Conservation (phyloP, 2,797 vertebrate genomes). For the Hippopotamyrus pictus region DNA sequence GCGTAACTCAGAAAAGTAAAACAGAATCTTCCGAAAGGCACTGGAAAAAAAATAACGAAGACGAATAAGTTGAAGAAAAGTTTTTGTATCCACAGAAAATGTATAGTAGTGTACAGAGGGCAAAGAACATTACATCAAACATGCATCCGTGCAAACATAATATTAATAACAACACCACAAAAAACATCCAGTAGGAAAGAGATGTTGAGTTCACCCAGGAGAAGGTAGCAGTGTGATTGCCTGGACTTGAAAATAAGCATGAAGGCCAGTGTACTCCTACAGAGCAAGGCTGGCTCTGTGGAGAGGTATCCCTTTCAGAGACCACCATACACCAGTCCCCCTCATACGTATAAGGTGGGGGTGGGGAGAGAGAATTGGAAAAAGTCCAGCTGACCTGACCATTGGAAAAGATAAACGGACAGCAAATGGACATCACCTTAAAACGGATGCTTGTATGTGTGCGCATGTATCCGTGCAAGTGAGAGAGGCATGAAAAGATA, state of each 20-base stretch:
- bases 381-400: slow-evolving; percentile 54
- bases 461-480: background rate
- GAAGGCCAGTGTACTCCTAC: background rate
- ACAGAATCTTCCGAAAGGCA: background rate
- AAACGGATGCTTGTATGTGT: background rate
- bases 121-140: background rate
- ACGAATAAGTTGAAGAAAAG: background rate
- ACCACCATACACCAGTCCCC: background rate
- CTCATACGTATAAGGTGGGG: background rate
- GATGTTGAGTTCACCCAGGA: background rate
- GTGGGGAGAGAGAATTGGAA: slow-evolving; percentile 21
- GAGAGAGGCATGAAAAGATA: background rate
- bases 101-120: background rate
- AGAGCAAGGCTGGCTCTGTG: background rate
- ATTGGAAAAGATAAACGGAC: slow-evolving; percentile 46
- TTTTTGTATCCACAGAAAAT: background rate
- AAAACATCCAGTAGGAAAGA: background rate
- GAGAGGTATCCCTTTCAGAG: background rate
- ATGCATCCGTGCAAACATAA: background rate
- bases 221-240: background rate
- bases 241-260: background rate
- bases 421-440: slow-evolving; percentile 36
- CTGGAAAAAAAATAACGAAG: background rate
- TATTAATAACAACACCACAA: background rate
- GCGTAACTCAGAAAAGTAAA: background rate